Evolutionary conservation across 1,140 invertebrate genomes (phyloP).

Genomic region (Uloborus diversus): DNA sequence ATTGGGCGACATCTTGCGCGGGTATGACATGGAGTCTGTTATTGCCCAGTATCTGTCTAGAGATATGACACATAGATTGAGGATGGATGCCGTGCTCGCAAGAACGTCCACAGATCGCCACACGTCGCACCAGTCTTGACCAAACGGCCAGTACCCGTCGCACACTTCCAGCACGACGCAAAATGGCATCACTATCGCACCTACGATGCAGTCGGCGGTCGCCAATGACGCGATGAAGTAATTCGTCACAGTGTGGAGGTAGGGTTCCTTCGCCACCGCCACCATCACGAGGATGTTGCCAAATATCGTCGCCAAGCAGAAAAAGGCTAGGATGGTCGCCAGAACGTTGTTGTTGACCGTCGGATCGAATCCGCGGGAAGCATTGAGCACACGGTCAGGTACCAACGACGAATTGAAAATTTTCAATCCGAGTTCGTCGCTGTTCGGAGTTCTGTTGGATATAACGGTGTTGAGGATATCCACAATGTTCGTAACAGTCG

Average conservation of each 20-base stretch:
- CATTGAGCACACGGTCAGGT: no score
- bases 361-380: conserved; percentile 21
- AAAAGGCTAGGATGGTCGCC: conserved; percentile 70
- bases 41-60: conserved; percentile 97
- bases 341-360: conserved; percentile 60
- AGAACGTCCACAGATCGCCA: conserved; percentile 97
- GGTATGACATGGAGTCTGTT: conserved; percentile 96
- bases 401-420: no score
- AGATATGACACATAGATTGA: conserved; percentile 97
- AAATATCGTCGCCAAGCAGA: conserved; percentile 74
- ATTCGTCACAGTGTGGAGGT: conserved; percentile 80
- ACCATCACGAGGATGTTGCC: conserved; percentile 78
- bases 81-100: conserved; percentile 93
- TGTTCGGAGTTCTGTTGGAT: neutral
- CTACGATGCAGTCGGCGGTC: conserved; percentile 80
- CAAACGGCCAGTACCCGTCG: conserved; percentile 65
- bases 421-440: no score
- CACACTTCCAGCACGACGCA: conserved; percentile 80
- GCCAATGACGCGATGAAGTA: conserved; percentile 81
- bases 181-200: conserved; percentile 81
- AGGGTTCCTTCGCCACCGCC: conserved; percentile 75
- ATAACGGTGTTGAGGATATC: neutral
- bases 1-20: conserved; percentile 86
- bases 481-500: neutral
- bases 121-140: conserved; percentile 85